phyloP scores from a whole-genome alignment of 2,888 invertebrate genomes.

The Mythimna impura region DNA sequence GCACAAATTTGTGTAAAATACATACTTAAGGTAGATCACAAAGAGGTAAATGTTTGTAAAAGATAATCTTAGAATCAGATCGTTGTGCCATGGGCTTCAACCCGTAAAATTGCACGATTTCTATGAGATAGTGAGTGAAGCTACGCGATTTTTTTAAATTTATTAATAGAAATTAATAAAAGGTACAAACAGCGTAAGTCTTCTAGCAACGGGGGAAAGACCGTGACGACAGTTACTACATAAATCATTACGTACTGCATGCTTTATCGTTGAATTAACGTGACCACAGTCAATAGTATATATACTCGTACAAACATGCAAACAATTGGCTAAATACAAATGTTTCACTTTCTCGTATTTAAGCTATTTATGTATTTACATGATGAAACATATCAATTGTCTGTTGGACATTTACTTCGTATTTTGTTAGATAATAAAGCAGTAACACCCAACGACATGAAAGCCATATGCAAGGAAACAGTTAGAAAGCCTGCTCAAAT shows the following conservation, averaged over 20 bases:
- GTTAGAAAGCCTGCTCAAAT: not conserved
- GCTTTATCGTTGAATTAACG: slow-evolving; percentile 46
- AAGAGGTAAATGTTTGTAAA: not conserved
- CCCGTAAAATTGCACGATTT: not conserved
- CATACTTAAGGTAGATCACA: not conserved
- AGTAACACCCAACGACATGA: not conserved
- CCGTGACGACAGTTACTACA: slow-evolving; percentile 38
- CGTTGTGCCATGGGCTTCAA: not conserved
- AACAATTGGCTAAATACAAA: slow-evolving; percentile 30
- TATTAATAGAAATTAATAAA: not conserved
- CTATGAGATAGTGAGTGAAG: not conserved
- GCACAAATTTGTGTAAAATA: not conserved
- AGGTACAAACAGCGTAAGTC: not conserved
- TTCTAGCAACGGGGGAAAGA: slow-evolving; percentile 20
- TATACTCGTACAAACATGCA: slow-evolving; percentile 44
- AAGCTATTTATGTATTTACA: slow-evolving; percentile 37
- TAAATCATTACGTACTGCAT: slow-evolving; percentile 38
- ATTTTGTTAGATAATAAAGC: not conserved
- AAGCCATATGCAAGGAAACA: no score
- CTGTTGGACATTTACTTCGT: slow-evolving; percentile 4
- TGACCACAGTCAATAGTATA: slow-evolving; percentile 48
- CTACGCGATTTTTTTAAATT: no score
- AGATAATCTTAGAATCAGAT: not conserved
- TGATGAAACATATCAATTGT: slow-evolving; percentile 24
- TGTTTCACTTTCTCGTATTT: slow-evolving; percentile 50